Percentiles rank a stretch among this genome's conserved stretches.
phyloP scores from a whole-genome alignment of 2,113 vertebrate genomes.

The Mohoua ochrocephala region DNA sequence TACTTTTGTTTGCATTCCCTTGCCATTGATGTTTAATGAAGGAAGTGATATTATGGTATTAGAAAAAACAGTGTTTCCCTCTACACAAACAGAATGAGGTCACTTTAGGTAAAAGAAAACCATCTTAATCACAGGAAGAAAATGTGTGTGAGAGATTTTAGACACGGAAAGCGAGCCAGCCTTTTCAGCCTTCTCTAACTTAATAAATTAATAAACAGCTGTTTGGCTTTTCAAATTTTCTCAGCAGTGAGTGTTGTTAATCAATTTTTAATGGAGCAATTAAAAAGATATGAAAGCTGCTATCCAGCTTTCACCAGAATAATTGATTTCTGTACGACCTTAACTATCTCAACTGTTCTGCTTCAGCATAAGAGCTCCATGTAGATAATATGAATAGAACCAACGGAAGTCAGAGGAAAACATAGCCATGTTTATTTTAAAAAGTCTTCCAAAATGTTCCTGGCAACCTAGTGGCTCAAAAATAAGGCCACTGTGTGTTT shows the following conservation, averaged over 20 bases:
- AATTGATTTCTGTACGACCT: conserved; percentile 47
- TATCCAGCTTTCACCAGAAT: conserved; percentile 9
- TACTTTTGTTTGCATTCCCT: neutral
- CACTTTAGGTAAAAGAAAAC: conserved; percentile 33
- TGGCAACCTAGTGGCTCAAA: neutral
- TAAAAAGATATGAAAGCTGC: conserved; percentile 10
- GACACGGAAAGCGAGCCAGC: neutral
- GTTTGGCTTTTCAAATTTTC: conserved; percentile 21
- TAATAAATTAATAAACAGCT: conserved; percentile 52
- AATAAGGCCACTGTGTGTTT: neutral
- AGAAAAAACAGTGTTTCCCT: neutral
- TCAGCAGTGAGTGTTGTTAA: conserved; percentile 55
- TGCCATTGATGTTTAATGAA: neutral
- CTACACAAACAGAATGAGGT: neutral
- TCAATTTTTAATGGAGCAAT: conserved; percentile 59
- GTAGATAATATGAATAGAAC: neutral
- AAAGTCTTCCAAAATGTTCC: neutral
- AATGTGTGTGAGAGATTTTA: neutral
- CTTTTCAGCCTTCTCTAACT: neutral
- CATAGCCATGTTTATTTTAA: neutral
- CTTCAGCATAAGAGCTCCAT: neutral
- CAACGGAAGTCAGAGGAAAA: neutral
- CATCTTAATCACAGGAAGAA: neutral
- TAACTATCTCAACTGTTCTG: neutral
- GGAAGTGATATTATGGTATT: neutral